phyloP scores from a whole-genome alignment of 2,888 invertebrate species.

The Diaprepes abbreviatus region DNA sequence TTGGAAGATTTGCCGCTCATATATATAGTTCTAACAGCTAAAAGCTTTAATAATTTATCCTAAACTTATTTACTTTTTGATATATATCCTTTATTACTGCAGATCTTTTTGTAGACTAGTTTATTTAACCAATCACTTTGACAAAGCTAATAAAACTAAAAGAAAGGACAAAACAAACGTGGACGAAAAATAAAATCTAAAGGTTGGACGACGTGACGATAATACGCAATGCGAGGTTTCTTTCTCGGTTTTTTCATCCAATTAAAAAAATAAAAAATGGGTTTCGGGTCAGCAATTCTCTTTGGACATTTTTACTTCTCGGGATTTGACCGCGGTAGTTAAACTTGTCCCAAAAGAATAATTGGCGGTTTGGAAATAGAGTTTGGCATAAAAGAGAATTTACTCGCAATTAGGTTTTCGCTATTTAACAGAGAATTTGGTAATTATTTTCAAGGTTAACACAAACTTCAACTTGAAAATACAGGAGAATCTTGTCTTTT shows the following conservation, averaged over 20 bases:
- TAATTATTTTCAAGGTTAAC: too few species aligned
- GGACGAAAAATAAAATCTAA: constrained; percentile 35
- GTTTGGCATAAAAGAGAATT: not conserved
- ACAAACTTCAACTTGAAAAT: too few species aligned
- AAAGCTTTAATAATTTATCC: too few species aligned
- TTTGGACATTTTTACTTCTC: constrained; percentile 5
- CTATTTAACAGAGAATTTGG: not conserved
- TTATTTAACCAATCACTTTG: constrained; percentile 39
- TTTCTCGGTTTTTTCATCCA: constrained; percentile 20
- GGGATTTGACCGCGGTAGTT: constrained; percentile 2
- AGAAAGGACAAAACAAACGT: constrained; percentile 29
- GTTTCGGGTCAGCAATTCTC: constrained; percentile 13
- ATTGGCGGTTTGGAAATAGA: not conserved
- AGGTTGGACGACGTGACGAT: constrained; percentile 28
- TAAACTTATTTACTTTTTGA: too few species aligned
- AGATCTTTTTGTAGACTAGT: not conserved
- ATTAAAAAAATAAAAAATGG: constrained; percentile 24
- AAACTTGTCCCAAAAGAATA: constrained; percentile 7
- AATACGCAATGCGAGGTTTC: constrained; percentile 19
- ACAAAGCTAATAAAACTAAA: constrained; percentile 38
- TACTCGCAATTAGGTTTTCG: not conserved
- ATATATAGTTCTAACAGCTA: too few species aligned
- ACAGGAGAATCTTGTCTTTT: too few species aligned
- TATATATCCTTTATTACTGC: too few species aligned
- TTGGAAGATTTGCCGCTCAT: too few species aligned